These are phyloP conservation scores for Drosophila subquinaria DNA, from an alignment of 2,888 invertebrate genomes.

Conservation along the genomic window DNA sequence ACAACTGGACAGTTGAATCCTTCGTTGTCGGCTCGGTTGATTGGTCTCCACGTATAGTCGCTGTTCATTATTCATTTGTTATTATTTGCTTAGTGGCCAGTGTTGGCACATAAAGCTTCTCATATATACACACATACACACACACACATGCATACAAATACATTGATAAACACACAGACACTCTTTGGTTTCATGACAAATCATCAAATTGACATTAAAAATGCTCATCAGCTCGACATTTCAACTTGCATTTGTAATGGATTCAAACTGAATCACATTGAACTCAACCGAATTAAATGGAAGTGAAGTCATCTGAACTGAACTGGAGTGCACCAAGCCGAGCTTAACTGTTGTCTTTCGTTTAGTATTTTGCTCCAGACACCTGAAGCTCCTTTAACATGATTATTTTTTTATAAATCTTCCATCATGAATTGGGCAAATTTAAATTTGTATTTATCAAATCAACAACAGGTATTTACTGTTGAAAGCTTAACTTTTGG, in stretches of 20 bases:
- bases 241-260: conserved; percentile 8
- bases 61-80: conserved; percentile 63
- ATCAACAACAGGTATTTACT: too few relatives aligned
- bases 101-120: conserved; percentile 33
- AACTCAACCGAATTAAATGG: neutral
- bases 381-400: too few relatives aligned
- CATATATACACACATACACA: conserved; percentile 11
- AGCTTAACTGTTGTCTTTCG: too few relatives aligned
- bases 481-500: too few relatives aligned
- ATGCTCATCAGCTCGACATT: conserved; percentile 27
- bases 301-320: neutral
- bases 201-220: conserved; percentile 54
- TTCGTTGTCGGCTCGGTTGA: conserved; percentile 32
- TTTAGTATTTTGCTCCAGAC: too few relatives aligned
- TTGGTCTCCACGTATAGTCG: conserved; percentile 40
- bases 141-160: neutral
- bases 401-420: too few relatives aligned
- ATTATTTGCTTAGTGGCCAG: conserved; percentile 61
- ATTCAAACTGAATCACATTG: neutral
- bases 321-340: too few relatives aligned
- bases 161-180: neutral
- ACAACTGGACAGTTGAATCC: conserved; percentile 37
- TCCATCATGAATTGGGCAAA: too few relatives aligned
- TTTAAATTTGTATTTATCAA: too few relatives aligned
- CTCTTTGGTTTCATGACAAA: conserved; percentile 29